Evolutionary conservation across 2,888 invertebrate species (phyloP), one percentile per base, ranked within the genome.

Genomic region (Aquatica leii): DNA sequence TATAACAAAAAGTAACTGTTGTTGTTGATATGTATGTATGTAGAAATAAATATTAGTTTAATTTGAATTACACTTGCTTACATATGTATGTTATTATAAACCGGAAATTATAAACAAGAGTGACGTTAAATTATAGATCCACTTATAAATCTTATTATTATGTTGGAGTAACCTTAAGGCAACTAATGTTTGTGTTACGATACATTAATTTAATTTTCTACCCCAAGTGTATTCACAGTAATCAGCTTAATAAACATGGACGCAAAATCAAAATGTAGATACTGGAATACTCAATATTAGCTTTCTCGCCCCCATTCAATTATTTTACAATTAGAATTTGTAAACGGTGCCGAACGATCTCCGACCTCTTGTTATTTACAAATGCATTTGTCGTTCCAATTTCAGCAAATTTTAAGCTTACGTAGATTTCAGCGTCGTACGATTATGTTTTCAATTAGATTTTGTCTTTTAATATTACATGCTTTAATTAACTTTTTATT

Each of bases 131-230:
- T 11, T 34, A 50, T 21, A 50, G 20, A 14, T 14, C 11, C 6
- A 12, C n/a, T 18, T 17, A 34, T 55, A 55, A 55, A 55, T 55
- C 55, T 31, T 55, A 46, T 20, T 46, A 46, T 46, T 24, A 2
- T 46, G 20, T 46, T 46, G 18, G 17, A 55, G 12, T 24, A 41
- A 31, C 55, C 55, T 46, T 15, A 15, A 43, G 55, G 46, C 37
- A 55, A 40, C 53, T 53, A 41, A 24, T 43, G 55, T 55, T 50
- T 34, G 43, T 34, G 46, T 24, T 55, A 20, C 24, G 54, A 46
- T 43, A 55, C 55, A 55, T 55, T 55, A 55, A 55, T 55, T 55
- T 55, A 21, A 55, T 55, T 55, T 55, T 14, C 12, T 18, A 46
- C 55, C 34, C 50, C 46, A 55, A 24, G 55, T 46, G 41, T 18